A percentile compares a stretch with the other conserved stretches of the same genome.
Conservation (phyloP, 2,888 invertebrate species). For the Timandra comae region DNA sequence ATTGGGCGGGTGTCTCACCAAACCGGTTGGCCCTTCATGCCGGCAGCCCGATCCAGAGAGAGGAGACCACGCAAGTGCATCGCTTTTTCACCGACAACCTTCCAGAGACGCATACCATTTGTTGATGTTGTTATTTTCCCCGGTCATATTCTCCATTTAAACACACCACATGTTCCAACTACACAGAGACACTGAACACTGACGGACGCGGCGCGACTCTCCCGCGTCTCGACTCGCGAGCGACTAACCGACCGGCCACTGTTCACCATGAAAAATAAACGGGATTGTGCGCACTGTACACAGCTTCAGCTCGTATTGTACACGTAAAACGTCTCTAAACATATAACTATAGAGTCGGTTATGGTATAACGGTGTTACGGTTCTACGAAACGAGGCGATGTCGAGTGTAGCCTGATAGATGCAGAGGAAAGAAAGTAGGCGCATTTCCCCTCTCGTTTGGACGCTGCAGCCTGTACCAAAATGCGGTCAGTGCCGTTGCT, state of each 20-base stretch:
- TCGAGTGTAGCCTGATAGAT: conserved; percentile 50
- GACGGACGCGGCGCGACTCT: conserved; percentile 33
- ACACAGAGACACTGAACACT: conserved; percentile 25
- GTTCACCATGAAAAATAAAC: conserved; percentile 50
- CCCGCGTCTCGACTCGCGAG: conserved; percentile 36
- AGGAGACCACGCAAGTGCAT: conserved; percentile 58
- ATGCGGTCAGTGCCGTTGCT: conserved; percentile 52
- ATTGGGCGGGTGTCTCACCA: conserved; percentile 64
- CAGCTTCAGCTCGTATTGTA: conserved; percentile 40
- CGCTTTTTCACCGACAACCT: conserved; percentile 50
- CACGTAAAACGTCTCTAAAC: conserved; percentile 30
- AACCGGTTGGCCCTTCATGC: conserved; percentile 75
- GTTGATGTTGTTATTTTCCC: conserved; percentile 55
- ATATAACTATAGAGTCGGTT: conserved; percentile 17
- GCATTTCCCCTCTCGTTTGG: conserved; percentile 53
- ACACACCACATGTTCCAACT: conserved; percentile 57
- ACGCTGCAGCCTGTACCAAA: conserved; percentile 50
- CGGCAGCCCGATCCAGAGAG: conserved; percentile 47
- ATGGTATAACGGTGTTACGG: no score
- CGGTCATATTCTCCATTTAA: conserved; percentile 57
- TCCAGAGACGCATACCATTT: conserved; percentile 57
- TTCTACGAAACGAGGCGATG: conserved; percentile 27
- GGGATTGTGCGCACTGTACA: conserved; percentile 45
- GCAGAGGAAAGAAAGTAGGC: conserved; percentile 70
- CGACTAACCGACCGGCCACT: conserved; percentile 40